A percentile compares a stretch with the other conserved stretches of the same genome.
Evolutionary conservation across 2,888 invertebrate species (phyloP).

Genomic region (Ypsolopha scabrella): DNA sequence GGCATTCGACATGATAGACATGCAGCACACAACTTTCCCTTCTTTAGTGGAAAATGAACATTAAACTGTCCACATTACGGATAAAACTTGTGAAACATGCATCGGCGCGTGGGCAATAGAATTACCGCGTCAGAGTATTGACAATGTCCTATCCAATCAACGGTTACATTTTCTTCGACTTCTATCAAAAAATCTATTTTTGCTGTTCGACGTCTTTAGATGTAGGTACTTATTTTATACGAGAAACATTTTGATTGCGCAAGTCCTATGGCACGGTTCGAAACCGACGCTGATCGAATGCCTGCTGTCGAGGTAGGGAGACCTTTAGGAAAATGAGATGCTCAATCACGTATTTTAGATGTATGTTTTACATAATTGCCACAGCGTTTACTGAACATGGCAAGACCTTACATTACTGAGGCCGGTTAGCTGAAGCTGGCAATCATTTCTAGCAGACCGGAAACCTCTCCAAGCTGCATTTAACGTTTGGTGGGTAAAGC

Average conservation of each 20-base stretch:
- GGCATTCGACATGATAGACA: constrained; percentile 56
- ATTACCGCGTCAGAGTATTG: constrained; percentile 11
- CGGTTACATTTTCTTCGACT: not conserved
- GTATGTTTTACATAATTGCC: constrained; percentile 25
- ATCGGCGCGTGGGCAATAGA: constrained; percentile 23
- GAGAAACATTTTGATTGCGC: not conserved
- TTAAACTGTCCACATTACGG: constrained; percentile 42
- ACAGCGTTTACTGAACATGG: constrained; percentile 20
- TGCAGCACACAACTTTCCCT: constrained; percentile 56
- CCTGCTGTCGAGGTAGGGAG: constrained; percentile 1
- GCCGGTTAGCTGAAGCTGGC: constrained; percentile 3
- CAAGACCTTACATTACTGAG: constrained; percentile 11
- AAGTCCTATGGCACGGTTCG: not conserved
- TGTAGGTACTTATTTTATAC: not conserved
- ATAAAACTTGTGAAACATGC: constrained; percentile 37
- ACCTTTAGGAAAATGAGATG: constrained; percentile 7
- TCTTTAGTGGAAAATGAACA: constrained; percentile 57
- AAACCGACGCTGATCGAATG: not conserved
- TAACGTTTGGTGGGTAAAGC: not conserved
- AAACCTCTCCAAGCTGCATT: constrained; percentile 3
- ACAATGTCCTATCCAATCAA: constrained; percentile 15
- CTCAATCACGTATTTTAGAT: constrained; percentile 21
- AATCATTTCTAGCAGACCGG: constrained; percentile 20
- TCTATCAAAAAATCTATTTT: not conserved
- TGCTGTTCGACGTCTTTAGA: not conserved